These are phyloP conservation scores for Choloepus hoffmanni DNA, from an alignment of 2,113 vertebrate genomes.

Conservation along the genomic window DNA sequence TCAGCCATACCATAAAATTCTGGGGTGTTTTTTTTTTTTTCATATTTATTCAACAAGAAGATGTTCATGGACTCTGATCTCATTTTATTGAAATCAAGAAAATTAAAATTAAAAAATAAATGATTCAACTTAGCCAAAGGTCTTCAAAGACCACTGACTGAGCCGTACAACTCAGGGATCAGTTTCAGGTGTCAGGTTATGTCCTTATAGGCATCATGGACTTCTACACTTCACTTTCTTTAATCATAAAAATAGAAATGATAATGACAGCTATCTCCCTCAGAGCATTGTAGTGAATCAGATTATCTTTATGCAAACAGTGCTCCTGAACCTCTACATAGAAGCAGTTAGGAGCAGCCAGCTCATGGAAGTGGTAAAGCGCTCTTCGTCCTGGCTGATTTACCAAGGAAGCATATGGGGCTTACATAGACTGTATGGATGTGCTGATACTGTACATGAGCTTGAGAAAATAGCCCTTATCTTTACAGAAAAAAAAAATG, in stretches of 20 bases:
- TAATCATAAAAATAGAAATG: no score
- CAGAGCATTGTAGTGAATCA: accelerated
- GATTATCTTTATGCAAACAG: neutral
- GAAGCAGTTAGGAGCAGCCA: neutral
- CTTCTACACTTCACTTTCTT: neutral
- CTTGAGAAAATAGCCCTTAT: neutral
- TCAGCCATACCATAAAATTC: constrained; percentile 22
- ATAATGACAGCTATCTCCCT: neutral
- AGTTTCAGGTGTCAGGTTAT: neutral
- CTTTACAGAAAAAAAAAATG: neutral
- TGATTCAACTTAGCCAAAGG: neutral
- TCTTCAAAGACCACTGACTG: neutral
- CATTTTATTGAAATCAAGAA: constrained; percentile 54
- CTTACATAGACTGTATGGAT: accelerated
- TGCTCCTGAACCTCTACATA: accelerated
- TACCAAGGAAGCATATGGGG: accelerated
- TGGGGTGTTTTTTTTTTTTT: constrained; percentile 8
- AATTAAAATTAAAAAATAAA: constrained; percentile 47
- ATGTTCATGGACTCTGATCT: constrained; percentile 39
- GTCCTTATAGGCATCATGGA: accelerated
- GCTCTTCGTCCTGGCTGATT: no score
- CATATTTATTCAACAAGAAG: neutral
- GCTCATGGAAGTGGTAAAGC: neutral
- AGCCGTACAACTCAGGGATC: accelerated
- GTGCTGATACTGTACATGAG: accelerated